Percentiles rank a stretch among this genome's conserved stretches.
Conservation (phyloP, 2,888 invertebrate genomes). For the Horisme vitalbata region DNA sequence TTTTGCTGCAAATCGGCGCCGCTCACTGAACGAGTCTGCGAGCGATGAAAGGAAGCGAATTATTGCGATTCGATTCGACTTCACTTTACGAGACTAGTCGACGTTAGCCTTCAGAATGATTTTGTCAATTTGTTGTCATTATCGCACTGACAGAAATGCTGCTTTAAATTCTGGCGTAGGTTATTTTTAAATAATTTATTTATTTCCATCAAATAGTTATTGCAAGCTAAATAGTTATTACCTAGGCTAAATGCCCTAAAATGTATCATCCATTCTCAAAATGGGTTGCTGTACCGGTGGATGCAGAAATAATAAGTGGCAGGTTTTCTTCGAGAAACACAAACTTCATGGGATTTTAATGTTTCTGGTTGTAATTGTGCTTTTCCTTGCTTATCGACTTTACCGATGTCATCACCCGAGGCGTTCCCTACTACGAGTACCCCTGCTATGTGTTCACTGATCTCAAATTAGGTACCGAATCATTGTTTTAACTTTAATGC, state of each 20-base stretch:
- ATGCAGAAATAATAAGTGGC: slow-evolving; percentile 41
- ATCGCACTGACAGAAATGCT: background rate
- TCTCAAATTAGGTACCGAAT: too few species aligned
- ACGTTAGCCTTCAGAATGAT: background rate
- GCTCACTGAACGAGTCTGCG: too few species aligned
- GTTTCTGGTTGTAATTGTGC: slow-evolving; percentile 39
- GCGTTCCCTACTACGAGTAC: slow-evolving; percentile 32
- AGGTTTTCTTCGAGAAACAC: slow-evolving; percentile 40
- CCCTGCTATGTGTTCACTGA: too few species aligned
- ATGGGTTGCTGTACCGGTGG: slow-evolving; percentile 50
- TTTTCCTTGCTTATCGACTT: slow-evolving; percentile 46
- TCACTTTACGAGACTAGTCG: too few species aligned
- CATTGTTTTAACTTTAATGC: too few species aligned
- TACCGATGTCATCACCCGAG: slow-evolving; percentile 47
- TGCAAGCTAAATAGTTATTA: slow-evolving; percentile 4
- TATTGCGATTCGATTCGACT: too few species aligned
- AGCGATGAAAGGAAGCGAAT: too few species aligned
- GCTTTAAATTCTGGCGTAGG: slow-evolving; percentile 2
- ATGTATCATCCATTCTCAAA: slow-evolving; percentile 17
- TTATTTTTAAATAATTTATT: background rate
- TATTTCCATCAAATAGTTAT: too few species aligned
- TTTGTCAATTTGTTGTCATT: background rate
- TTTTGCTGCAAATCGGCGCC: too few species aligned
- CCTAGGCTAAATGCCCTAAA: slow-evolving; percentile 8
- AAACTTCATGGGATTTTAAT: slow-evolving; percentile 42